Evolutionary conservation across 2,797 vertebrate genomes (phyloP), one percentile per base, ranked within the genome.

Genomic region (Enteromius trimaculatus): DNA sequence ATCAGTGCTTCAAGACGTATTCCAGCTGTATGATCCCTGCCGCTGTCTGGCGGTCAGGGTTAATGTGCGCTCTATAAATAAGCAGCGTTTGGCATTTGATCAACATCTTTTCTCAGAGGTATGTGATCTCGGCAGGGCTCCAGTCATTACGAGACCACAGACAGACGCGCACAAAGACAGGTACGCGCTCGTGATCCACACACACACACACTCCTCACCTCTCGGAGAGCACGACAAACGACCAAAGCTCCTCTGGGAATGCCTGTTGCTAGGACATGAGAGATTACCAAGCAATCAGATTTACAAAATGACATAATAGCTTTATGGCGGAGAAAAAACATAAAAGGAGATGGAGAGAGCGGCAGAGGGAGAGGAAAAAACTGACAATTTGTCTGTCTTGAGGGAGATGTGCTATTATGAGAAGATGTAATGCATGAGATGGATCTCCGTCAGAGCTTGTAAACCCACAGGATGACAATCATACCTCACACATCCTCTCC

Each of bases 1-100:
- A 64, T 51, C 62, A 79, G 42, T 64, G 47, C 44, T 26, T 65
- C 9, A 72, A 31, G 68, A 31, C 6, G 1, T 65, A 58, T 53
- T 77, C 39, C 81, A 78, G 75, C 51, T 83, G 75, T 23, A 58
- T 37, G 37, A 62, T 78, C 75, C 42, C 42, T n/a, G 51, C 81
- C 78, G 75, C 75, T 71, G 81, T 83, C 75, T 83, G 81, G 74
- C 9, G 39, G 65, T 69, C 81, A 77, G 74, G 89, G 89, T 93
- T 93, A 94, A 93, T 93, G 92, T 91, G 92, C 55, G 65, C 81
- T 89, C 92, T 93, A 93, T 92, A 93, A 93, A 93, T 93, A 94
- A 92, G 91, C 86, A 58, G 84, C 79, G 85, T 89, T 88, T 94
- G 92, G 92, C 92, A 94, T 94, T 92, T 94, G 90, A 93, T 91